Evolutionary conservation across 2,113 vertebrate genomes (phyloP).

Genomic region (Hippocampus barbouri): DNA sequence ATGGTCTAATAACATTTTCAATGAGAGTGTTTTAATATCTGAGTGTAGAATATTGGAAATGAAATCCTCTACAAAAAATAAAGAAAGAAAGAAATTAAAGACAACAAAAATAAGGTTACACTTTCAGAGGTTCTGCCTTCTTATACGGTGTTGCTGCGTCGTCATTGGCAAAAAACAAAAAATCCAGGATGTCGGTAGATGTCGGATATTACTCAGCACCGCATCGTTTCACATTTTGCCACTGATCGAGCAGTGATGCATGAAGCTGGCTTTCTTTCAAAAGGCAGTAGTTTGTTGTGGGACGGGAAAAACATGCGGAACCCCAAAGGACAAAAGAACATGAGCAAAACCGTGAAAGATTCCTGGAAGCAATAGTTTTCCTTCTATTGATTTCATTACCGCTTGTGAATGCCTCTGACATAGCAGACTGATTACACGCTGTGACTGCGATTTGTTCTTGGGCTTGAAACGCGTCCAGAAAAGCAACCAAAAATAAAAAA

Average conservation of each 20-base stretch:
- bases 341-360: not conserved
- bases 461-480: not conserved
- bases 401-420: constrained; percentile 6
- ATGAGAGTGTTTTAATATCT: too few relatives aligned
- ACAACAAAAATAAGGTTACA: too few relatives aligned
- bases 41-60: too few relatives aligned
- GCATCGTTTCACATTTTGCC: not conserved
- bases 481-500: not conserved
- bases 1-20: too few relatives aligned
- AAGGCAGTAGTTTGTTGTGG: not conserved
- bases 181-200: too few relatives aligned
- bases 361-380: not conserved
- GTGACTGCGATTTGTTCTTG: constrained; percentile 9
- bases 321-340: not conserved
- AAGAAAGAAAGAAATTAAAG: too few relatives aligned
- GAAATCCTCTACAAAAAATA: too few relatives aligned
- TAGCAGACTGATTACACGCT: constrained; percentile 2
- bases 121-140: too few relatives aligned
- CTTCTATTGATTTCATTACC: constrained; percentile 8
- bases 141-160: too few relatives aligned
- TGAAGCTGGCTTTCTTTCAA: not conserved
- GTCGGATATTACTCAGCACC: too few relatives aligned
- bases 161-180: not conserved
- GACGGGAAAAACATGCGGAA: not conserved
- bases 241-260: too few relatives aligned